Percentiles rank a stretch among this genome's conserved stretches.
Evolutionary conservation across 2,113 vertebrate genomes (phyloP).

Genomic region (Cyanoramphus novaezelandiae): DNA sequence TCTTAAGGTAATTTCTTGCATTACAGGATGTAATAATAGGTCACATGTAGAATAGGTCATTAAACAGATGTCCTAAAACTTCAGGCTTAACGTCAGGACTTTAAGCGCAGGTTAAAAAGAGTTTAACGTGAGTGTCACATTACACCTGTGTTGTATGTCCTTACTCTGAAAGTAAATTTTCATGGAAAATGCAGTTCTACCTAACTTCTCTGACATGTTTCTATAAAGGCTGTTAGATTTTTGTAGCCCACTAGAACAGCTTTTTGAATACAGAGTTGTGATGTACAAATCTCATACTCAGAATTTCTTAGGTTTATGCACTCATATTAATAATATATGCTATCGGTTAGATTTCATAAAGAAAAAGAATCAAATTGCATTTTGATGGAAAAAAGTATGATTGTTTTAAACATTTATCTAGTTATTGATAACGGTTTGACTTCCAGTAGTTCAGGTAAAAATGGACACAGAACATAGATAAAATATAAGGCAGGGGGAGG

Average conservation of each 20-base stretch:
- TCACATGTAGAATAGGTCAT: not conserved
- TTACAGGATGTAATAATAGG: not conserved
- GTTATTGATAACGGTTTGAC: not conserved
- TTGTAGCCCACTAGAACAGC: not conserved
- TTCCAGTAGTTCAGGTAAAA: not conserved
- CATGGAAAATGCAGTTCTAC: not conserved
- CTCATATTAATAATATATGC: not conserved
- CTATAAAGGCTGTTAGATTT: not conserved
- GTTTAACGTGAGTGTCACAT: not conserved
- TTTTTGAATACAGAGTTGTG: not conserved
- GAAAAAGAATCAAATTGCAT: not conserved
- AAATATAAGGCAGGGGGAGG: not conserved
- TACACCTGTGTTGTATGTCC: not conserved
- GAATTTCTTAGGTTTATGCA: not conserved
- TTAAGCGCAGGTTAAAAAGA: not conserved
- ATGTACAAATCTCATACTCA: not conserved
- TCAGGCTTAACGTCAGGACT: not conserved
- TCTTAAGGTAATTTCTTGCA: not conserved
- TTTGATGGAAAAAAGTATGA: not conserved
- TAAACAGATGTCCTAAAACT: not conserved
- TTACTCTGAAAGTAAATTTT: not conserved
- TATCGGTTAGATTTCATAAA: not conserved
- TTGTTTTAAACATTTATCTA: not conserved
- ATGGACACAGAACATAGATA: not conserved
- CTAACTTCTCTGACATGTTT: not conserved